A percentile compares a stretch with the other conserved stretches of the same genome.
phyloP scores from a whole-genome alignment of 2,797 vertebrate species.

The Ciconia nigra region DNA sequence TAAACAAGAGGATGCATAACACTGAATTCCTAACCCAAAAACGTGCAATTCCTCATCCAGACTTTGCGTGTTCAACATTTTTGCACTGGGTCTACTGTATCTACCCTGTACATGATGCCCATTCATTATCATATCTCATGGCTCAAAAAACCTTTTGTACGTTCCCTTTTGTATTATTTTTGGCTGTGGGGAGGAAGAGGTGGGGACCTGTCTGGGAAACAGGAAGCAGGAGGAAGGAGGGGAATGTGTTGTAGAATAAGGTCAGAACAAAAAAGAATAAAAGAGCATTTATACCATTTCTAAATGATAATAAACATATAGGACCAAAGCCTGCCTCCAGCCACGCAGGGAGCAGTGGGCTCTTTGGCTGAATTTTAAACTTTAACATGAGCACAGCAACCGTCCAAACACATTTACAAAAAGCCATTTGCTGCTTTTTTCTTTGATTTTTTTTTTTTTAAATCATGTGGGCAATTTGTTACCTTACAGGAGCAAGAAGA shows the following conservation, averaged over 20 bases:
- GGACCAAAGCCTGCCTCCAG: background rate
- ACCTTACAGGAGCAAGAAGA: slow-evolving; percentile 22
- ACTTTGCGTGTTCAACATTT: background rate
- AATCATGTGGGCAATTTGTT: slow-evolving; percentile 7
- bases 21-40: background rate
- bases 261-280: slow-evolving; percentile 36
- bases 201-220: slow-evolving; percentile 59
- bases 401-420: background rate
- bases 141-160: slow-evolving; percentile 37
- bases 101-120: background rate
- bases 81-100: background rate
- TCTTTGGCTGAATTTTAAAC: background rate
- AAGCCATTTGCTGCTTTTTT: background rate
- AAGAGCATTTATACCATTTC: background rate
- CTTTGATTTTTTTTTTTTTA: background rate
- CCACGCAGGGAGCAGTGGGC: background rate
- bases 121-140: slow-evolving; percentile 31
- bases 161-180: slow-evolving; percentile 59
- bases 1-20: background rate
- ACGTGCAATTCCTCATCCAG: background rate
- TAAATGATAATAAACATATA: slow-evolving; percentile 33
- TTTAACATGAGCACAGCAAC: background rate
- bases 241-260: slow-evolving; percentile 14
- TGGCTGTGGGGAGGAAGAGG: slow-evolving; percentile 55
- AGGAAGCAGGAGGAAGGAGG: slow-evolving; percentile 42